These are phyloP conservation scores for Rutpela maculata DNA, from an alignment of 2,888 invertebrate genomes.

Conservation along the genomic window DNA sequence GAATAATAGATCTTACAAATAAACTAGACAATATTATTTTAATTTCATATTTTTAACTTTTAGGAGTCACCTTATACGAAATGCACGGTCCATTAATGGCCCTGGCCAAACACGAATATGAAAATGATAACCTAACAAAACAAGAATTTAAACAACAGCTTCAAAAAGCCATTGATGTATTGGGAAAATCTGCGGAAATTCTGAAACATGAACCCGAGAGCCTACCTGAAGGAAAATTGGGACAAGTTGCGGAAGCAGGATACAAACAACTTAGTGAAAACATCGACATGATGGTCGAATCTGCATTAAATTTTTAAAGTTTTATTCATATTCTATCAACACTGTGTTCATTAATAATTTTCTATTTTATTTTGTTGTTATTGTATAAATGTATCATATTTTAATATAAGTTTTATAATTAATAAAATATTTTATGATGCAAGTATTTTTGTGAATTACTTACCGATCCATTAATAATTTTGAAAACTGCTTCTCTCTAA, in stretches of 20 bases:
- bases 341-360: neutral
- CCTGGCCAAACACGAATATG: slow-evolving; percentile 81
- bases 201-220: slow-evolving; percentile 80
- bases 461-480: too few relatives aligned
- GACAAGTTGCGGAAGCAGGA: slow-evolving; percentile 77
- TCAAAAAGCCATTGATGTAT: slow-evolving; percentile 79
- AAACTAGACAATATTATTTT: neutral
- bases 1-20: too few relatives aligned
- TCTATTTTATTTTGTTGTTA: neutral
- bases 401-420: neutral
- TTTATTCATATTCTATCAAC: neutral
- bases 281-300: slow-evolving; percentile 66
- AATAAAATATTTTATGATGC: neutral
- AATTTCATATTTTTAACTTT: neutral
- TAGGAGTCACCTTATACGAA: slow-evolving; percentile 87
- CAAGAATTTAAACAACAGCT: slow-evolving; percentile 79
- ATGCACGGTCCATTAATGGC: slow-evolving; percentile 86
- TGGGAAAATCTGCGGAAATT: slow-evolving; percentile 81
- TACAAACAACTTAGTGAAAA: slow-evolving; percentile 69
- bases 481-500: too few relatives aligned
- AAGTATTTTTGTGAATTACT: too few relatives aligned
- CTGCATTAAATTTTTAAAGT: slow-evolving; percentile 53
- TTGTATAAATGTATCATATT: neutral
- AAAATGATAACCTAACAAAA: slow-evolving; percentile 77
- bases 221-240: slow-evolving; percentile 81